Conservation (phyloP, 2,797 vertebrate species). For the Salmo trutta region DNA sequence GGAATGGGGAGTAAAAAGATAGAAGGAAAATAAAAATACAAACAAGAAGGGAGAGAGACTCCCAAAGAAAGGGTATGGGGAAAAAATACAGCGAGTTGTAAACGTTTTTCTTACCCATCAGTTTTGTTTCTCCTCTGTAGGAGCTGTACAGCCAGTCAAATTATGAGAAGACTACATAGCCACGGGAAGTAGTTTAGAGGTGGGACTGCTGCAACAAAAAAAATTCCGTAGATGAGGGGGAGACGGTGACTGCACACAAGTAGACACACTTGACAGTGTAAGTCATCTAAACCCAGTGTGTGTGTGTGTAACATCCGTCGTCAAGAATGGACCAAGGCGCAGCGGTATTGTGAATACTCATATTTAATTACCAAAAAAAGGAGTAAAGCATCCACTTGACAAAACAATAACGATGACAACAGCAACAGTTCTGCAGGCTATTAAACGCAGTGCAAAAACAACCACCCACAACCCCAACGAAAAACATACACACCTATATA, state of each 20-base stretch:
- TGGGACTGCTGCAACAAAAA: no score
- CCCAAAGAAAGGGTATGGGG: neutral
- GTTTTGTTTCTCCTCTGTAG: slow-evolving; percentile 59
- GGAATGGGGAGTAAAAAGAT: neutral
- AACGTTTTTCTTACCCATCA: neutral
- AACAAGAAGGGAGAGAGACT: neutral
- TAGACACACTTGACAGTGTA: slow-evolving; percentile 53
- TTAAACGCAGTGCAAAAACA: no score
- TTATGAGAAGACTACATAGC: slow-evolving; percentile 74
- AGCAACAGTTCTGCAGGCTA: no score
- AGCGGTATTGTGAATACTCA: no score
- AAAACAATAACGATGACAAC: no score
- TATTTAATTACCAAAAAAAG: no score
- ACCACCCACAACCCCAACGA: no score
- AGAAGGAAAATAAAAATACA: neutral
- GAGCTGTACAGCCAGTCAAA: slow-evolving; percentile 96
- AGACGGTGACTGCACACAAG: slow-evolving; percentile 84
- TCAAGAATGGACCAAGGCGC: no score
- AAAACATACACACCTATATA: no score
- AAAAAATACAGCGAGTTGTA: neutral
- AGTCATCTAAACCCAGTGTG: neutral
- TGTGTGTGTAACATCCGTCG: no score
- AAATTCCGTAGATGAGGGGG: slow-evolving; percentile 80
- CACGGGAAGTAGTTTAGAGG: no score
- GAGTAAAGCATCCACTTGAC: no score